Evolutionary conservation across 23 tunicate genomes (phyloP).

Genomic region (Clavelina lepadiformis): DNA sequence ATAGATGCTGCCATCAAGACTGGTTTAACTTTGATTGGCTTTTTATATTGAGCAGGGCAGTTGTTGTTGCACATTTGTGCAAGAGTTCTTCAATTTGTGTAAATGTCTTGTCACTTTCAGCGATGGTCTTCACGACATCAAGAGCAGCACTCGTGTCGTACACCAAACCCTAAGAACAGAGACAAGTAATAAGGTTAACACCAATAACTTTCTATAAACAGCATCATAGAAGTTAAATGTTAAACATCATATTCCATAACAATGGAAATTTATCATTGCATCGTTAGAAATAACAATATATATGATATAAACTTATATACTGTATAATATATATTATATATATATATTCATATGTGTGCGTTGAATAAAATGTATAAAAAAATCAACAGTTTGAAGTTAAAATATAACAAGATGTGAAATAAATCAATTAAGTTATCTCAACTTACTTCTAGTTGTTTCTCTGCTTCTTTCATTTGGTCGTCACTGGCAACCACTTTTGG

Average conservation of each 20-base stretch:
- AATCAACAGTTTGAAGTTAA: no score
- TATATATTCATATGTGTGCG: no score
- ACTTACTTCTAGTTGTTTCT: constrained; percentile 29
- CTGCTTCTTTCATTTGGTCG: constrained; percentile 1
- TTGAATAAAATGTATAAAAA: no score
- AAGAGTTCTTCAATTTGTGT: constrained; percentile 49
- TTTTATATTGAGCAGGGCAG: constrained; percentile 74
- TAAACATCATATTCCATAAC: not conserved
- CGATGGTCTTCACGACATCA: constrained; percentile 27
- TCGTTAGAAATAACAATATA: no score
- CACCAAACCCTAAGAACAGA: constrained; percentile 22
- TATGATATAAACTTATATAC: no score
- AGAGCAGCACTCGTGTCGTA: constrained; percentile 47
- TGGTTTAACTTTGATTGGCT: no score
- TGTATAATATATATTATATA: no score
- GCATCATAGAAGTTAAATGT: not conserved
- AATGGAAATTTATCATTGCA: no score
- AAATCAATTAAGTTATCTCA: not conserved
- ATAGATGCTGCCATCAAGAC: no score
- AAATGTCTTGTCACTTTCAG: constrained; percentile 24
- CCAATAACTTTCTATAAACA: not conserved
- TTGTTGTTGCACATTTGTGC: constrained; percentile 34
- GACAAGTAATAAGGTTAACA: not conserved
- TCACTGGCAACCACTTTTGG: constrained; percentile 47
- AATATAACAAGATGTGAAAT: no score